These are phyloP conservation scores for Cylas formicarius DNA, from an alignment of 1,140 invertebrate genomes.

Conservation along the genomic window DNA sequence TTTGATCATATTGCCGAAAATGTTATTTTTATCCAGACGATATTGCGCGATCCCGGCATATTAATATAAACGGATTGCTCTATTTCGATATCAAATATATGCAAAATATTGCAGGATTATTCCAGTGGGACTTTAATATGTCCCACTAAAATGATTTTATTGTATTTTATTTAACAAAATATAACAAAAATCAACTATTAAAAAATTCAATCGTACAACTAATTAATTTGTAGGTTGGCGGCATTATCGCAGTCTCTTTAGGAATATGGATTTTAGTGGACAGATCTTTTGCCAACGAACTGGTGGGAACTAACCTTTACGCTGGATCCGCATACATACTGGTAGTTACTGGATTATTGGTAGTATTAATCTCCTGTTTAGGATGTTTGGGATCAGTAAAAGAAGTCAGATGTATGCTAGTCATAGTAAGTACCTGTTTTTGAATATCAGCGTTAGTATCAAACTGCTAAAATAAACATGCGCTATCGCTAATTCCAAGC, in stretches of 20 bases:
- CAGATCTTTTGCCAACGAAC: conserved; percentile 71
- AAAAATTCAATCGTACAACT: background rate
- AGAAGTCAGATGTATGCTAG: conserved; percentile 82
- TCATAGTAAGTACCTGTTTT: conserved; percentile 57
- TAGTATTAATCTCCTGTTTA: conserved; percentile 72
- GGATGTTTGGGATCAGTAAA: conserved; percentile 80
- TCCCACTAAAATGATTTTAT: too few species aligned
- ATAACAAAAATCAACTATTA: background rate
- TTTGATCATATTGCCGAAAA: too few species aligned
- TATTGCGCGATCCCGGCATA: too few species aligned
- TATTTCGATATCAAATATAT: too few species aligned
- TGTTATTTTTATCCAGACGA: too few species aligned
- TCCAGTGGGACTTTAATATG: too few species aligned
- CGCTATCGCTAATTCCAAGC: too few species aligned
- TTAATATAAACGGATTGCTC: too few species aligned
- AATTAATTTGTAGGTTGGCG: conserved; percentile 60
- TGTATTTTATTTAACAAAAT: too few species aligned
- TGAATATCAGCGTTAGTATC: too few species aligned
- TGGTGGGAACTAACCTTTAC: conserved; percentile 77
- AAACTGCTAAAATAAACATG: too few species aligned
- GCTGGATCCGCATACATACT: conserved; percentile 74
- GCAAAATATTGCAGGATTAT: too few species aligned
- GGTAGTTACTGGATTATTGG: conserved; percentile 67
- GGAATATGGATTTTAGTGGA: conserved; percentile 77
- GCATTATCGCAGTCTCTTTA: conserved; percentile 63